phyloP scores from a whole-genome alignment of 2,113 vertebrate genomes.

The Oreocharis arfaki region DNA sequence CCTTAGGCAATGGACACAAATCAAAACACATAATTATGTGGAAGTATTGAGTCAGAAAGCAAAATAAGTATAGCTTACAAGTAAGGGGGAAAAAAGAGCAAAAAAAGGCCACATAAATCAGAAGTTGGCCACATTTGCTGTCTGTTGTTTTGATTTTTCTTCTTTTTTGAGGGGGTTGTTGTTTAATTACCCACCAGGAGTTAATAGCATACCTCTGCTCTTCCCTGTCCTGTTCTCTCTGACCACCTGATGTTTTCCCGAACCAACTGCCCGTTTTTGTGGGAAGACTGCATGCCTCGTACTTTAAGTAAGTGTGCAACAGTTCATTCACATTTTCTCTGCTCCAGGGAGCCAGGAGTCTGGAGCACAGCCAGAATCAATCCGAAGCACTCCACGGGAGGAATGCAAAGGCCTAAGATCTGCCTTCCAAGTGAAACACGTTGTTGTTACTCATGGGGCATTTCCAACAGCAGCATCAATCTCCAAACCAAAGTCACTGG shows the following conservation, averaged over 20 bases:
- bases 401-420: constrained; percentile 14
- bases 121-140: not conserved
- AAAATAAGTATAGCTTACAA: not conserved
- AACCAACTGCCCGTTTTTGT: not conserved
- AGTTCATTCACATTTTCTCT: constrained; percentile 4
- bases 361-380: not conserved
- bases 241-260: not conserved
- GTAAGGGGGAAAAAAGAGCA: not conserved
- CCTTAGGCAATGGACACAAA: not conserved
- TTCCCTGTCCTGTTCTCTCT: not conserved
- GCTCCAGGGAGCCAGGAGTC: not conserved
- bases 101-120: not conserved
- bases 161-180: not conserved
- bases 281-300: not conserved
- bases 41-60: not conserved
- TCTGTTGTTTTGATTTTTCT: not conserved
- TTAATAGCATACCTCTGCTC: not conserved
- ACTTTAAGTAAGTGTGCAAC: not conserved
- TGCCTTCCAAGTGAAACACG: constrained; percentile 13
- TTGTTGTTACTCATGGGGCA: not conserved
- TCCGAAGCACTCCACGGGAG: not conserved
- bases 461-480: constrained; percentile 6
- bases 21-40: not conserved
- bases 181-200: not conserved
- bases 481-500: not conserved